These are phyloP conservation scores for Hydrozoanthus tunicans DNA, from an alignment of 64 coral and sea anemone species.

Conservation along the genomic window DNA sequence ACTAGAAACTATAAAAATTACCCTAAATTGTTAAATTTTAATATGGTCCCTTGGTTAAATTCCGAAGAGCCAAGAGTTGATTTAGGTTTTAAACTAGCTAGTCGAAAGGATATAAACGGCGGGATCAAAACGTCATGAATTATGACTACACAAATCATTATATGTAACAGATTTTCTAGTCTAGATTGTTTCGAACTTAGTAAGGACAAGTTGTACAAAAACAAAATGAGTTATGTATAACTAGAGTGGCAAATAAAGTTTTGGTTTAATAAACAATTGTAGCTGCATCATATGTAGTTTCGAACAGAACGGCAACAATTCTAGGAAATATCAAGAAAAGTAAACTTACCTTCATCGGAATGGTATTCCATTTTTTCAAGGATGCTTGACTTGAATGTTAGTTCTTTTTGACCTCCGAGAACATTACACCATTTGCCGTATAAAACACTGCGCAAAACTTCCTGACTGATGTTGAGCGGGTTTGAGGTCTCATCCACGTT, in stretches of 20 bases:
- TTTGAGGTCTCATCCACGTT: conserved; percentile 56
- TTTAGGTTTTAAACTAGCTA: not conserved
- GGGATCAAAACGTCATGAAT: conserved; percentile 13
- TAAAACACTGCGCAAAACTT: conserved; percentile 94
- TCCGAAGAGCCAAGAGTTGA: conserved; percentile 64
- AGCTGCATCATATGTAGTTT: conserved; percentile 4
- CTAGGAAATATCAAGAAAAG: not conserved
- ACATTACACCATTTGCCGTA: conserved; percentile 99
- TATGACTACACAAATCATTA: not conserved
- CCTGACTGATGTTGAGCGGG: conserved; percentile 91
- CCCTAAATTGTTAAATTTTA: conserved; percentile 84
- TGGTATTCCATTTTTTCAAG: conserved; percentile 91
- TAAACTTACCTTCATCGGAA: conserved; percentile 86
- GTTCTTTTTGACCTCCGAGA: conserved; percentile 93
- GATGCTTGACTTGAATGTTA: conserved; percentile 93
- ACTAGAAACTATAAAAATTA: conserved; percentile 89
- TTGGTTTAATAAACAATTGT: conserved; percentile 12
- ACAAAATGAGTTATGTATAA: conserved; percentile 39
- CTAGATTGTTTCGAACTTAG: not conserved
- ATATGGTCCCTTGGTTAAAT: conserved; percentile 93
- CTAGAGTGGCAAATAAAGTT: conserved; percentile 13
- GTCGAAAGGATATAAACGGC: not conserved
- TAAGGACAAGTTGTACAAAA: not conserved
- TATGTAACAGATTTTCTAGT: not conserved
- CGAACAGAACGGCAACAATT: not conserved